Percentiles rank a stretch among this genome's conserved stretches.
phyloP scores from a whole-genome alignment of 2,113 vertebrate species.

The Sardina pilchardus region DNA sequence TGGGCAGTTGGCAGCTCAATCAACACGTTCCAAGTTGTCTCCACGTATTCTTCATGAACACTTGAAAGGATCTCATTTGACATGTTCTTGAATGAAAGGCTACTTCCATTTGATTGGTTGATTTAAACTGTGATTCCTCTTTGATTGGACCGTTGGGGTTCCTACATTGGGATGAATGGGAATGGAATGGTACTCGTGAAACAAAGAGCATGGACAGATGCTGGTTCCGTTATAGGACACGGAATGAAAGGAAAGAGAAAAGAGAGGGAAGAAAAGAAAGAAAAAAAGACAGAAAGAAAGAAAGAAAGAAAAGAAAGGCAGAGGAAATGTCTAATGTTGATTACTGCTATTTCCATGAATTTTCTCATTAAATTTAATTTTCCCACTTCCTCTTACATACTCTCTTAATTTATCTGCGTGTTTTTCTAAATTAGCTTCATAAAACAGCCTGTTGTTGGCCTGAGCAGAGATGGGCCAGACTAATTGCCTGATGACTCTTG shows the following conservation, averaged over 20 bases:
- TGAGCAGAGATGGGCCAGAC: constrained; percentile 16
- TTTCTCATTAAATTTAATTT: constrained; percentile 39
- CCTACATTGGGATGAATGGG: background rate
- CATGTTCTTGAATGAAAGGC: constrained; percentile 3
- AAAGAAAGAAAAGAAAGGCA: background rate
- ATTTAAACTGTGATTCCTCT: background rate
- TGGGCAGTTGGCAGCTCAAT: background rate
- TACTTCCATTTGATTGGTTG: background rate
- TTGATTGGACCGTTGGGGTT: background rate
- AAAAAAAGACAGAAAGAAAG: background rate
- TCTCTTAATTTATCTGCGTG: constrained; percentile 27
- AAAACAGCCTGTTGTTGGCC: constrained; percentile 38
- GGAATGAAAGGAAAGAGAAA: background rate
- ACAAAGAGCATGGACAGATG: background rate
- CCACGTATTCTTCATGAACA: background rate
- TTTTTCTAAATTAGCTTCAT: constrained; percentile 46
- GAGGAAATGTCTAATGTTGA: background rate
- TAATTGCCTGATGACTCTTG: constrained; percentile 41
- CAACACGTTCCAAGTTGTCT: background rate
- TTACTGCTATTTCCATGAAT: constrained; percentile 19
- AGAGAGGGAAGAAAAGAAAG: background rate
- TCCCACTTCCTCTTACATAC: background rate
- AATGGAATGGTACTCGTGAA: background rate
- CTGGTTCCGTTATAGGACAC: background rate
- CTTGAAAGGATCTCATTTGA: constrained; percentile 4